Conservation (phyloP, 92 coral and sea anemone species). For the Epizoanthus ramosus region DNA sequence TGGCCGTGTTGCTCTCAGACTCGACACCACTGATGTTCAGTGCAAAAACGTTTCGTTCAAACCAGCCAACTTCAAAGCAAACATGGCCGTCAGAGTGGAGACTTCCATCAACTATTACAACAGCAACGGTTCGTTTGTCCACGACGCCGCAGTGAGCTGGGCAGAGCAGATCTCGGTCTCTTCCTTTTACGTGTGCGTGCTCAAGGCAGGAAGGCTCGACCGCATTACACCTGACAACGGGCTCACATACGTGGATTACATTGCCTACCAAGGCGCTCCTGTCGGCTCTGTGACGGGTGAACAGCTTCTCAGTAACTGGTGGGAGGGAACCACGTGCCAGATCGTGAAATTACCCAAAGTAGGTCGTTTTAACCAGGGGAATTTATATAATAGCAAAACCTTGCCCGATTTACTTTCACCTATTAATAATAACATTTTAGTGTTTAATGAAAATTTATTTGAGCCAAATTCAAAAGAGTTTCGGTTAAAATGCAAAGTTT, state of each 20-base stretch:
- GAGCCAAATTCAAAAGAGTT: no score
- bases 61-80: conserved; percentile 38
- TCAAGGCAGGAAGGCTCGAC: conserved; percentile 82
- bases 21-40: conserved; percentile 67
- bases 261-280: conserved; percentile 76
- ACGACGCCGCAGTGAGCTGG: conserved; percentile 76
- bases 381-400: no score
- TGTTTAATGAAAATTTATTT: no score
- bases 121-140: conserved; percentile 57
- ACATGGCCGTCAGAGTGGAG: conserved; percentile 59
- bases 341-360: conserved; percentile 51
- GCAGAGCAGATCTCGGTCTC: conserved; percentile 55
- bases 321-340: conserved; percentile 83
- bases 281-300: conserved; percentile 56
- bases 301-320: conserved; percentile 61
- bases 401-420: no score
- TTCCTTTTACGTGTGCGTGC: conserved; percentile 68
- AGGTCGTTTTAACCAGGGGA: background rate
- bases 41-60: conserved; percentile 56
- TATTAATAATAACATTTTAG: no score
- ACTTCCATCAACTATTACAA: conserved; percentile 69
- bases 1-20: conserved; percentile 67
- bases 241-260: conserved; percentile 69
- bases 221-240: conserved; percentile 73
- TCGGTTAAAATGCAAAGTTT: no score